Evolutionary conservation across 2,113 vertebrate genomes (phyloP).

Genomic region (Ascaphus truei): DNA sequence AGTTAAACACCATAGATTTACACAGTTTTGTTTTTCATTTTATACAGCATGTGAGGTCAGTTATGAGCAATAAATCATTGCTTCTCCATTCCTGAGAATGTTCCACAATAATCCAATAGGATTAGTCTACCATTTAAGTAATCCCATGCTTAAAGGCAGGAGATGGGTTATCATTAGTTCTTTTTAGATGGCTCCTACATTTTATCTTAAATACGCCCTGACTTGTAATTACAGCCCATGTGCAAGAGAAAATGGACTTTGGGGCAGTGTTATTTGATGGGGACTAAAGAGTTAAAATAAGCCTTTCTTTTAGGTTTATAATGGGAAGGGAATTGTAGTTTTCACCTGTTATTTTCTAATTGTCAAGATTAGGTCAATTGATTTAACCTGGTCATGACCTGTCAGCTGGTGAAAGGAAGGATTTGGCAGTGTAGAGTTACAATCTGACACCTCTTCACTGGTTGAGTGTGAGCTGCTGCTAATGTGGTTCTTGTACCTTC

Average conservation of each 20-base stretch:
- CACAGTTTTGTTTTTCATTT: neutral
- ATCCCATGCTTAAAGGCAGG: neutral
- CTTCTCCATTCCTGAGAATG: neutral
- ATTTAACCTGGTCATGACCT: conserved; percentile 45
- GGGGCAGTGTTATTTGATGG: neutral
- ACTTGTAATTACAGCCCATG: neutral
- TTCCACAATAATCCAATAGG: neutral
- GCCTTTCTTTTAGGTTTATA: conserved; percentile 23
- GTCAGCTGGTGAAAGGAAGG: conserved; percentile 39
- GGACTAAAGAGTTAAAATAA: neutral
- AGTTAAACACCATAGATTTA: too few species aligned
- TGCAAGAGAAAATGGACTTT: neutral
- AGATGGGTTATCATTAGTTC: neutral
- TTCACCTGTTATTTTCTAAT: conserved; percentile 33
- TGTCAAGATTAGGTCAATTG: conserved; percentile 45
- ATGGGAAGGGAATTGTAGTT: conserved; percentile 41
- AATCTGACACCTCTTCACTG: conserved; percentile 1
- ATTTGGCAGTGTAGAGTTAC: conserved; percentile 43
- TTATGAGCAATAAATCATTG: neutral
- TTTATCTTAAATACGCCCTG: neutral
- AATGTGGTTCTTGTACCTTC: too few species aligned
- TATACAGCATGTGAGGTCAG: neutral
- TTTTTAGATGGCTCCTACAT: neutral
- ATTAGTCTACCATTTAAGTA: neutral
- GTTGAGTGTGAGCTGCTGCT: conserved; percentile 41